Evolutionary conservation across 2,113 vertebrate species (phyloP), one percentile per base, ranked within the genome.

Genomic region (Antigone vipio): DNA sequence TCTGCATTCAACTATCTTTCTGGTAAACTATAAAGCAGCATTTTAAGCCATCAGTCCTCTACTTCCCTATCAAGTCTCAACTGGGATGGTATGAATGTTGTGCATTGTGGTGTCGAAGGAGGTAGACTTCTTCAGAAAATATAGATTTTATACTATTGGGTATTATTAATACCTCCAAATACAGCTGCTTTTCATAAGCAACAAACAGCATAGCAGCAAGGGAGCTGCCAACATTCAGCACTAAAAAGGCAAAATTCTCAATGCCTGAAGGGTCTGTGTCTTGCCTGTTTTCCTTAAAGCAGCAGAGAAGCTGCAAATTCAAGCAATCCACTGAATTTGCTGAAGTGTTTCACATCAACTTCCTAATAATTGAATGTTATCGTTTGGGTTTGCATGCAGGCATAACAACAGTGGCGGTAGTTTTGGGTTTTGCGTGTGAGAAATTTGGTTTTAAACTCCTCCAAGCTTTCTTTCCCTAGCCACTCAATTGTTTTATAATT

Each of bases 111-210:
- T 81, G 27, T 47, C 69, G 66, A 89, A 82, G 52, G 53, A 87
- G 20, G 47, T 60, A 64, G 52, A 30, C 34, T 88, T 74, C 60
- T 86, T 68, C 66, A 81, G 83, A 94, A 92, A 92, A 87, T 56
- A 73, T 0, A 62, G 74, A 18, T 84, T 90, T 93, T 77, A n/a
- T 42, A 19, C 56, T 26, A 42, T 27, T 68, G 34, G 42, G 5
- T 81, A 49, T 73, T 88, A 52, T 44, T 93, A 81, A 23, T 62
- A 80, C 67, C 66, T 93, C 83, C 44, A 92, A 94, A 85, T 91
- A 56, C 69, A 96, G 88, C 88, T 91, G 83, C 69, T 92, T 94
- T 92, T 94, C 58, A 62, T 96, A 88, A 91, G 47, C 40, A 87
- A 69, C 59, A 89, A 40, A 77, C n/a, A 85, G 64, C 9, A 40